Percentiles rank a stretch among this genome's conserved stretches.
phyloP scores from a whole-genome alignment of 2,888 invertebrate genomes.

The Azorinus chamasolen region DNA sequence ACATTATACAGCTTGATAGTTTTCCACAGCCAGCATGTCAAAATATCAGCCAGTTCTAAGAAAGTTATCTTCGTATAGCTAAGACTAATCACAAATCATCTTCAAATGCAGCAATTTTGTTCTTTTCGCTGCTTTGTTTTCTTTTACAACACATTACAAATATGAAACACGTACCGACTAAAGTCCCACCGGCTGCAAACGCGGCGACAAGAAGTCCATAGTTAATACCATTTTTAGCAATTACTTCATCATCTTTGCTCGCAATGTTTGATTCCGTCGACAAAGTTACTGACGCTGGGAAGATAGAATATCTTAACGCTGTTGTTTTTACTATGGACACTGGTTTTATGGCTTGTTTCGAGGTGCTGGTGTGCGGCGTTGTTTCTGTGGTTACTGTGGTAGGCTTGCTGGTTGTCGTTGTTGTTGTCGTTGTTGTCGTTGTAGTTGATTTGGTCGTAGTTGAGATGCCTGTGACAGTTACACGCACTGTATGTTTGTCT shows the following conservation, averaged over 20 bases:
- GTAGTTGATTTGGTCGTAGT: constrained; percentile 50
- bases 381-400: constrained; percentile 21
- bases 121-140: constrained; percentile 45
- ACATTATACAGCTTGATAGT: no score
- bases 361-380: background rate
- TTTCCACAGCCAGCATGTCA: no score
- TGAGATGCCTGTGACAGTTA: constrained; percentile 49
- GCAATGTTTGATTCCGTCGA: background rate
- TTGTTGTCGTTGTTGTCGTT: constrained; percentile 34
- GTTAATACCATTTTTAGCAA: constrained; percentile 37
- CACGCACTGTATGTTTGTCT: constrained; percentile 34
- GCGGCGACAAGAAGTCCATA: constrained; percentile 56
- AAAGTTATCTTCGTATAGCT: no score
- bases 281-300: background rate
- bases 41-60: no score
- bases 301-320: background rate
- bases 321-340: background rate
- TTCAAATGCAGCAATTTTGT: constrained; percentile 50
- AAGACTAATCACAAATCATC: constrained; percentile 21
- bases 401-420: constrained; percentile 20
- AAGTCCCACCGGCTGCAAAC: constrained; percentile 49
- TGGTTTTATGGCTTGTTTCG: background rate
- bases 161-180: constrained; percentile 50
- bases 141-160: constrained; percentile 54
- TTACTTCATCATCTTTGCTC: constrained; percentile 22